phyloP scores from a whole-genome alignment of 2,797 vertebrate genomes.

The Sebastiscus tertius region DNA sequence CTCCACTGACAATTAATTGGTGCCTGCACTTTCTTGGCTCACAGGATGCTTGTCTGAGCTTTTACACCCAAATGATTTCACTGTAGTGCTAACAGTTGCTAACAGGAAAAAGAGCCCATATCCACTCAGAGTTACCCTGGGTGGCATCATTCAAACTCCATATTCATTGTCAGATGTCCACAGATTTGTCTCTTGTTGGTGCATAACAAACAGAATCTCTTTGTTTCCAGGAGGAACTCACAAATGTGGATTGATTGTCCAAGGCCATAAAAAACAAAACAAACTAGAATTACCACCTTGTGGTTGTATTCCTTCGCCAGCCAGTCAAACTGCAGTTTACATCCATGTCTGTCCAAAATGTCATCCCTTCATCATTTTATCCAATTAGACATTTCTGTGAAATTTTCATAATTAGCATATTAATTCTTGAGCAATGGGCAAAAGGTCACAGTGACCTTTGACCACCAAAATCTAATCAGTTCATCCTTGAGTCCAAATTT shows the following conservation, averaged over 20 bases:
- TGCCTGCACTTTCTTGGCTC: slow-evolving; percentile 47
- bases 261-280: not conserved
- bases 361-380: too few relatives aligned
- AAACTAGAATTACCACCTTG: too few relatives aligned
- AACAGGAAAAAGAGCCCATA: slow-evolving; percentile 24
- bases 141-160: slow-evolving; percentile 15
- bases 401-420: too few relatives aligned
- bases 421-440: too few relatives aligned
- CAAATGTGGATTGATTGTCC: not conserved
- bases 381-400: too few relatives aligned
- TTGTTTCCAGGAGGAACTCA: slow-evolving; percentile 3
- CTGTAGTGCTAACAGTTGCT: slow-evolving; percentile 33
- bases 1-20: slow-evolving; percentile 49
- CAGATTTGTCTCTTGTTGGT: slow-evolving; percentile 17
- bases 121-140: not conserved
- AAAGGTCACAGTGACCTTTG: too few relatives aligned
- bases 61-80: slow-evolving; percentile 50
- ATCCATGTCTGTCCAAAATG: rapidly evolving
- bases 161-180: slow-evolving; percentile 51
- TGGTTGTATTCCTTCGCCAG: too few relatives aligned
- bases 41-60: slow-evolving; percentile 21
- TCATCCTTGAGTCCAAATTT: too few relatives aligned
- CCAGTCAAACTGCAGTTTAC: too few relatives aligned
- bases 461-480: too few relatives aligned
- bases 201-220: slow-evolving; percentile 1